Evolutionary conservation across 2,888 invertebrate genomes (phyloP).

Genomic region (Mesochorus sp.): DNA sequence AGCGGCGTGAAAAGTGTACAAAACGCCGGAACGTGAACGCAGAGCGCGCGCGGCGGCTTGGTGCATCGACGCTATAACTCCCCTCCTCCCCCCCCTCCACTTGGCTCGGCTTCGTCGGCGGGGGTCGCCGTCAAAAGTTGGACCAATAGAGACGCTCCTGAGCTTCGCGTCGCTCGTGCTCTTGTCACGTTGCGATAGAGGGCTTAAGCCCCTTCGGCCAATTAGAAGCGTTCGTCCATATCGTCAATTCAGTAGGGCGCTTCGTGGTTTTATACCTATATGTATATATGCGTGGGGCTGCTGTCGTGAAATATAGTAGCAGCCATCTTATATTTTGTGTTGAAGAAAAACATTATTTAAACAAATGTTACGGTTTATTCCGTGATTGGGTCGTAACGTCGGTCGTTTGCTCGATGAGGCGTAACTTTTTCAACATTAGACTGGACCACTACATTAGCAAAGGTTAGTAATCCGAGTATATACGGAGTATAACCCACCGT

Average conservation of each 20-base stretch:
- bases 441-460: slow-evolving; percentile 81
- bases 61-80: neutral
- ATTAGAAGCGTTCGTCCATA: slow-evolving; percentile 59
- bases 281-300: slow-evolving; percentile 65
- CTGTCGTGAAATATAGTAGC: slow-evolving; percentile 77
- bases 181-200: slow-evolving; percentile 40
- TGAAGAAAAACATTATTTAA: slow-evolving; percentile 81
- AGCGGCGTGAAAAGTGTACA: slow-evolving; percentile 34
- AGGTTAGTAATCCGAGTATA: slow-evolving; percentile 75
- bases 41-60: slow-evolving; percentile 28
- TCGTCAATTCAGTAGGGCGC: slow-evolving; percentile 64
- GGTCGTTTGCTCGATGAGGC: slow-evolving; percentile 80
- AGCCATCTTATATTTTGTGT: slow-evolving; percentile 83
- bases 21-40: slow-evolving; percentile 24
- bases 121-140: neutral
- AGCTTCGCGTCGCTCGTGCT: slow-evolving; percentile 44
- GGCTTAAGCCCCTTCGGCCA: slow-evolving; percentile 52
- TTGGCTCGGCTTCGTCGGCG: slow-evolving; percentile 1
- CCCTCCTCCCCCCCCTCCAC: neutral
- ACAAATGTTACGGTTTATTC: slow-evolving; percentile 79
- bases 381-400: slow-evolving; percentile 77
- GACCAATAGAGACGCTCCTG: slow-evolving; percentile 31
- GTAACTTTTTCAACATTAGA: slow-evolving; percentile 80
- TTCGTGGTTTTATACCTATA: slow-evolving; percentile 64
- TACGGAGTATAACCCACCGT: slow-evolving; percentile 30